phyloP scores from a whole-genome alignment of 2,113 vertebrate species.

The Dromaius novaehollandiae region DNA sequence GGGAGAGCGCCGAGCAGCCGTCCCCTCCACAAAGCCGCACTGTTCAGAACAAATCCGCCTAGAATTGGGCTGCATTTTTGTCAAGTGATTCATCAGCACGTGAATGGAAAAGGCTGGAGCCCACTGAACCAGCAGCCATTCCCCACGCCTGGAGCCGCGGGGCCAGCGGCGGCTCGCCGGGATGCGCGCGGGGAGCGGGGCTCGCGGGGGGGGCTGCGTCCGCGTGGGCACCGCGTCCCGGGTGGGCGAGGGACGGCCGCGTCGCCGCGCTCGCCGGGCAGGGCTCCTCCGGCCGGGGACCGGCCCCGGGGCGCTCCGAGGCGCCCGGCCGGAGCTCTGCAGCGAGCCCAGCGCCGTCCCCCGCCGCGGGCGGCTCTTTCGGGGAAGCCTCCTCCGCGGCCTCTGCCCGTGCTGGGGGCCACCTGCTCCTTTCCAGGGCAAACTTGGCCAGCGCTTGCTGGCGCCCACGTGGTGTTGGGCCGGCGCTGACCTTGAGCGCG shows the following conservation, averaged over 20 bases:
- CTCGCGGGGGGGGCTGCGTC: background rate
- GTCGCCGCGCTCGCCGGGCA: fast-evolving
- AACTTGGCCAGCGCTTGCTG: background rate
- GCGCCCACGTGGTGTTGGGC: fast-evolving
- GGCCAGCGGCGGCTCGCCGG: background rate
- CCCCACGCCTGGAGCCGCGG: background rate
- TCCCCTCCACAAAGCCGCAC: conserved; percentile 81
- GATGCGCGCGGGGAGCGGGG: fast-evolving
- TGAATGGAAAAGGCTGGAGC: conserved; percentile 76
- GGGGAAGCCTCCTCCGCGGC: background rate
- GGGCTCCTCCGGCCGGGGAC: background rate
- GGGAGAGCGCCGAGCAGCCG: conserved; percentile 67
- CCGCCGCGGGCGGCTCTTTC: background rate
- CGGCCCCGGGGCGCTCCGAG: fast-evolving
- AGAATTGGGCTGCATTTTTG: conserved; percentile 77
- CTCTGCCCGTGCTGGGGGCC: background rate
- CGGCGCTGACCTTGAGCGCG: conserved; percentile 7
- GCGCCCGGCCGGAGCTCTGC: background rate
- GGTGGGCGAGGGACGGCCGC: fast-evolving
- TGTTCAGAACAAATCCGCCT: conserved; percentile 79
- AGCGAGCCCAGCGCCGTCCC: fast-evolving
- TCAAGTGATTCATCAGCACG: conserved; percentile 84
- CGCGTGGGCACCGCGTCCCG: background rate
- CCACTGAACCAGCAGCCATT: conserved; percentile 54
- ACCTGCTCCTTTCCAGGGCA: background rate